Conservation (phyloP, 1,140 invertebrate species). For the Brachionus koreanus region DNA sequence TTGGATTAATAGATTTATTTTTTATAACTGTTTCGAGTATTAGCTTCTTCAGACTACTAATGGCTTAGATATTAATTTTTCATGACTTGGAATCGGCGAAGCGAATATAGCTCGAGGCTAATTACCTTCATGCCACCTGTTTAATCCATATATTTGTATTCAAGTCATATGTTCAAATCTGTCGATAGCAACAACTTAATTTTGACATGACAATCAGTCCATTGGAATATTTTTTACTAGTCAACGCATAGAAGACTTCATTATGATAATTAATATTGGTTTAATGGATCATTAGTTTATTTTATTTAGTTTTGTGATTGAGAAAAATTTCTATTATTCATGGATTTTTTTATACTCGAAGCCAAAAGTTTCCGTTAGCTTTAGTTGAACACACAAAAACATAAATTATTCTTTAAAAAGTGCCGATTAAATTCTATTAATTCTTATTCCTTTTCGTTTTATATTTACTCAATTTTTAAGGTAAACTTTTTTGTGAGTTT, state of each 20-base stretch:
- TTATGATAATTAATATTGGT: slow-evolving; percentile 26
- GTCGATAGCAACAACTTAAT: slow-evolving; percentile 1
- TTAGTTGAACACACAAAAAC: not conserved
- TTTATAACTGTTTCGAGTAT: too few species aligned
- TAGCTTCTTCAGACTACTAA: not conserved
- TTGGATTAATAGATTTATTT: not conserved
- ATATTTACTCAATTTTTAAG: not conserved
- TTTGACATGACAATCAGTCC: not conserved
- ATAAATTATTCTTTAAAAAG: slow-evolving; percentile 1
- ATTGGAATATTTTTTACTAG: not conserved
- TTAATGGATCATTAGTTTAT: slow-evolving; percentile 37
- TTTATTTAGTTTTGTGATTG: not conserved
- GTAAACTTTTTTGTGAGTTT: not conserved
- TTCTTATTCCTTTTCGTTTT: not conserved
- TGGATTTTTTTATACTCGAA: not conserved
- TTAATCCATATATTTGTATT: not conserved
- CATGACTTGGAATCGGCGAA: not conserved
- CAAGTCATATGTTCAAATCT: not conserved
- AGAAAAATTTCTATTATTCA: slow-evolving; percentile 4
- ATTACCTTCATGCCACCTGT: slow-evolving; percentile 11
- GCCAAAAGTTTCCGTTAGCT: slow-evolving; percentile 21
- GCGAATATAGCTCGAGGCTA: not conserved
- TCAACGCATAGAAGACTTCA: not conserved
- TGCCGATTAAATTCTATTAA: not conserved
- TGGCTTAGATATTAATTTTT: not conserved